Base-by-base conservation (phyloP, 1,140 invertebrate genomes). In the Asbolus verrucosus region DNA sequence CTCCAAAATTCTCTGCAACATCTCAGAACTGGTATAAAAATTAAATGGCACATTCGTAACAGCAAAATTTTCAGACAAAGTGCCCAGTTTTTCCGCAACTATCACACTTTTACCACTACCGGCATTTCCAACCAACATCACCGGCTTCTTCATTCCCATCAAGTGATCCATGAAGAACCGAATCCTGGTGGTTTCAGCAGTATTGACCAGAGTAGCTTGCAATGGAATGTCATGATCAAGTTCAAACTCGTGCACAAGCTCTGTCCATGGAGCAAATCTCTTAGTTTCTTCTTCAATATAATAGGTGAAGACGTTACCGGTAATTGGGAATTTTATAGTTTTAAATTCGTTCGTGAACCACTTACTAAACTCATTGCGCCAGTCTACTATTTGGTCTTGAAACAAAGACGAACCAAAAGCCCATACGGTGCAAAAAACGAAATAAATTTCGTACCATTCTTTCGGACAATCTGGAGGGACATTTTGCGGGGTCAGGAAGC, bases 11-110 rank as follows among this genome's bases (percentile, higher is more conserved):
- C 89, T 89, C 82, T 98, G 96, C 27, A 98, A 87, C 92, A 97
- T 95, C 88, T 92, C 92, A 65, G 95, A 97, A 0, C 94, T 95
- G 0, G 96, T 98, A 81, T 98, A 98, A 82, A 94, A 98, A 84
- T 98, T 98, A 76, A 98, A 94, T 1, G 96, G 93, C 13, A 96
- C 92, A 82, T 95, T 96, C 1, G 92, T 89, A 9, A 97, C 86
- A 21, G 90, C 89, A 78, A 89, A 96, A 74, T 89, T 89, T 14
- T 96, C 93, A 0, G 91, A 82, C 11, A 98, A 77, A 9, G 83
- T 82, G 36, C 85, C 84, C 13, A 98, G 86, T 79, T 96, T 95
- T 68, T 96, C 92, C 21, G 89, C 87, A n/a, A 95, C 88, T 36
- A 95, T 87, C 6, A 95, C 92, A 68, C 92, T 92, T 83, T 96